Base-by-base conservation (phyloP, 2,888 invertebrate species). In the Colletes collaris region DNA sequence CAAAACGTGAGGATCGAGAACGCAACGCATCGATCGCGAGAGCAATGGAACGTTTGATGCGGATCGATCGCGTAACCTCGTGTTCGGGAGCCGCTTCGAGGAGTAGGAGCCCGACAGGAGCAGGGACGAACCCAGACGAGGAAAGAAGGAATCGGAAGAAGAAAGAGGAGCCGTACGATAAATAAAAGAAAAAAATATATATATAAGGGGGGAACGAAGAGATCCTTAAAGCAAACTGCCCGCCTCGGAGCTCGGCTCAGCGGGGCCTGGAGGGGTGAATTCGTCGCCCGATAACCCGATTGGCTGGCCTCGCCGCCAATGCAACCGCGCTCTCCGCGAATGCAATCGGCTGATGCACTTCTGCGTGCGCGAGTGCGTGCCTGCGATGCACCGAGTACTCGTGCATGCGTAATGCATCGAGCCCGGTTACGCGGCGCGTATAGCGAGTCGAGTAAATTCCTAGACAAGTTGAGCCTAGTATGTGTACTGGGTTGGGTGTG, bases 221-320 rank as follows among this genome's bases (percentile, higher is more conserved):
- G 89, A 89, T 90, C 88, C 88, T 90, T 86, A 87, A 88, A 89
- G 89, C 86, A 88, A 88, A 89, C 88, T 85, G 88, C 81, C 83
- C 86, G 84, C 83, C 83, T 86, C 79, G 85, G 72, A 75, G 82
- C 85, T 82, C 82, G 79, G 59, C 71, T 46, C 70, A 50, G 69
- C 65, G 53, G 70, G 77, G 75, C 69, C 85, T 87, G 89, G 90
- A 88, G 89, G 87, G 88, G 79, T 85, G 86, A 88, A 88, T 89
- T 89, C 86, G 86, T 88, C 87, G 88, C 76, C 79, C 86, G 86
- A 87, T 90, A 89, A 89, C 83, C 87, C 89, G 89, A 91, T 91
- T 91, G 91, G 91, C 84, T 85, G 86, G 83, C 70, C 72, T 76
- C 79, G 83, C 89, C 89, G 87, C 91, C 91, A 90, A 91, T 91